A percentile compares a stretch with the other conserved stretches of the same genome.
Conservation (phyloP, 2,888 invertebrate species). For the Notocelia uddmanniana region DNA sequence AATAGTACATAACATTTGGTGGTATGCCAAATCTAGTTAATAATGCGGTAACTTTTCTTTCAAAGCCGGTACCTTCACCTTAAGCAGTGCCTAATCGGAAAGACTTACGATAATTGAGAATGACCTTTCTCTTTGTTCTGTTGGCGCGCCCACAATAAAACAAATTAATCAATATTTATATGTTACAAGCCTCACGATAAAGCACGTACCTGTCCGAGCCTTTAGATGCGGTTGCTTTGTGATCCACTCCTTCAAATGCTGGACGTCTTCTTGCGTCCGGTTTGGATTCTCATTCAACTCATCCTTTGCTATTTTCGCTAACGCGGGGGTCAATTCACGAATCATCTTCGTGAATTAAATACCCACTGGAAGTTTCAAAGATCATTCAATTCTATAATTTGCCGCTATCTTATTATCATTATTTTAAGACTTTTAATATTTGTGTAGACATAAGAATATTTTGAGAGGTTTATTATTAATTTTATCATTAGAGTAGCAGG, state of each 20-base stretch:
- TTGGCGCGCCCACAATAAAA: neutral
- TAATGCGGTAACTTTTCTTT: too few species aligned
- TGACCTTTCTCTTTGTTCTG: conserved; percentile 13
- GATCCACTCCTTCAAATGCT: conserved; percentile 65
- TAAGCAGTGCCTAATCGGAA: neutral
- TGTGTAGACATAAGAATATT: too few species aligned
- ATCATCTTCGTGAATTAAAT: conserved; percentile 25
- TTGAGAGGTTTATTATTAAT: too few species aligned
- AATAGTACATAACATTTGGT: too few species aligned
- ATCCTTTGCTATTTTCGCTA: conserved; percentile 60
- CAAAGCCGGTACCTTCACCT: too few species aligned
- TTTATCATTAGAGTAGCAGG: too few species aligned
- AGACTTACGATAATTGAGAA: neutral
- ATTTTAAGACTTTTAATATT: too few species aligned
- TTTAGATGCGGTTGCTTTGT: conserved; percentile 66
- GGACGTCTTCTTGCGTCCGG: conserved; percentile 56
- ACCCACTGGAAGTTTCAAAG: neutral
- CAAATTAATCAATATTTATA: conserved; percentile 10
- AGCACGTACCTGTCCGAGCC: conserved; percentile 67
- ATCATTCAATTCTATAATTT: neutral
- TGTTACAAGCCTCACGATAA: conserved; percentile 3
- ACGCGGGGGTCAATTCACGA: conserved; percentile 57
- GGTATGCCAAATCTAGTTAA: too few species aligned
- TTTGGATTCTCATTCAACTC: conserved; percentile 66
- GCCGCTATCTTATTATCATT: neutral